These are phyloP conservation scores for Alethe castanea DNA, from an alignment of 2,113 vertebrate genomes.

Conservation along the genomic window DNA sequence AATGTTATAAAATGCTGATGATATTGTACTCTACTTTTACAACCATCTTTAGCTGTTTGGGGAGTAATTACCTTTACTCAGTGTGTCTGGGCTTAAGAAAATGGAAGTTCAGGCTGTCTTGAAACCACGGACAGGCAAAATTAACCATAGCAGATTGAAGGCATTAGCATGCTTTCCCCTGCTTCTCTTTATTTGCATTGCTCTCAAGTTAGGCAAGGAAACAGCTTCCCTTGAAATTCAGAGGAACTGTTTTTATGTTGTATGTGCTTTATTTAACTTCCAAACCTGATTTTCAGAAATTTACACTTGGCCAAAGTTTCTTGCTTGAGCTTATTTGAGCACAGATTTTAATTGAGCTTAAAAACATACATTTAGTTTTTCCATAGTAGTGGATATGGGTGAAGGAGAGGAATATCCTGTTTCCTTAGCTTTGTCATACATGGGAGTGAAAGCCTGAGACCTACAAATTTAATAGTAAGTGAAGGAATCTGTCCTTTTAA, in stretches of 20 bases:
- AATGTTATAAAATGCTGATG: background rate
- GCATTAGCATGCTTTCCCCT: background rate
- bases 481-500: background rate
- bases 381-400: background rate
- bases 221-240: background rate
- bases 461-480: background rate
- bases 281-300: background rate
- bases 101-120: background rate
- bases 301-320: background rate
- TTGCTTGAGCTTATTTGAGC: background rate
- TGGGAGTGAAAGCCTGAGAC: background rate
- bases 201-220: background rate
- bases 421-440: background rate
- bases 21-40: background rate
- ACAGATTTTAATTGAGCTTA: background rate
- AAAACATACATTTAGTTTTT: background rate
- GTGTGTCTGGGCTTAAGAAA: background rate
- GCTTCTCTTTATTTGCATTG: background rate
- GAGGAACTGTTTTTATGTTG: background rate
- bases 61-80: background rate
- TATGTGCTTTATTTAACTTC: background rate
- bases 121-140: background rate
- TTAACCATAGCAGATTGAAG: background rate
- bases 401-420: background rate
- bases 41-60: background rate